These are phyloP conservation scores for Strigamia crassipes DNA, from an alignment of 2,888 invertebrate species.

Conservation along the genomic window DNA sequence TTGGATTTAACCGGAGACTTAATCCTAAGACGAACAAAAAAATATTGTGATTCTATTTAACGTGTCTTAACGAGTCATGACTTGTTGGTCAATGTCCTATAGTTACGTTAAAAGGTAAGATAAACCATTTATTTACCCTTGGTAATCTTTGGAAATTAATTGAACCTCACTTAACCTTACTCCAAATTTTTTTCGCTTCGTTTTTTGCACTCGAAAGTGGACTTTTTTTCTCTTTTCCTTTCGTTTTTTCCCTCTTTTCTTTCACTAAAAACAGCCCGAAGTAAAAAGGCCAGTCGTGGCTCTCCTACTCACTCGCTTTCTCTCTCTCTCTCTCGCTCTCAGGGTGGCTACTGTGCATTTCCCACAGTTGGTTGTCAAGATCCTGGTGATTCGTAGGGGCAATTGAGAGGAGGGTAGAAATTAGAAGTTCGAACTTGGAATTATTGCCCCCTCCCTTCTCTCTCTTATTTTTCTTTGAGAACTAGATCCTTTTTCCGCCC, in stretches of 20 bases:
- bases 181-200: background rate
- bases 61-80: background rate
- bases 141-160: background rate
- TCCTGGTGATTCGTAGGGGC: slow-evolving; percentile 18
- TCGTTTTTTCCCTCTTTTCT: background rate
- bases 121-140: background rate
- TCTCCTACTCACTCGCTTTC: background rate
- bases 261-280: slow-evolving; percentile 13
- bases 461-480: background rate
- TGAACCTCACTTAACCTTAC: background rate
- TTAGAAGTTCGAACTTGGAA: background rate
- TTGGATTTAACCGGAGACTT: slow-evolving; percentile 2
- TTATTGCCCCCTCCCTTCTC: background rate
- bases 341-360: slow-evolving; percentile 23
- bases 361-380: slow-evolving; percentile 18
- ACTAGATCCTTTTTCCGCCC: background rate
- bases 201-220: background rate
- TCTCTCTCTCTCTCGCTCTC: slow-evolving; percentile 6
- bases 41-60: background rate
- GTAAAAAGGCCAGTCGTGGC: slow-evolving; percentile 27
- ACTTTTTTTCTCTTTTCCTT: background rate
- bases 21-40: background rate
- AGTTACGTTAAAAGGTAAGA: slow-evolving; percentile 15
- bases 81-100: slow-evolving; percentile 17
- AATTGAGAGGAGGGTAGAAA: background rate